Conservation (phyloP, 2,113 vertebrate species). For the Megalops atlanticus region DNA sequence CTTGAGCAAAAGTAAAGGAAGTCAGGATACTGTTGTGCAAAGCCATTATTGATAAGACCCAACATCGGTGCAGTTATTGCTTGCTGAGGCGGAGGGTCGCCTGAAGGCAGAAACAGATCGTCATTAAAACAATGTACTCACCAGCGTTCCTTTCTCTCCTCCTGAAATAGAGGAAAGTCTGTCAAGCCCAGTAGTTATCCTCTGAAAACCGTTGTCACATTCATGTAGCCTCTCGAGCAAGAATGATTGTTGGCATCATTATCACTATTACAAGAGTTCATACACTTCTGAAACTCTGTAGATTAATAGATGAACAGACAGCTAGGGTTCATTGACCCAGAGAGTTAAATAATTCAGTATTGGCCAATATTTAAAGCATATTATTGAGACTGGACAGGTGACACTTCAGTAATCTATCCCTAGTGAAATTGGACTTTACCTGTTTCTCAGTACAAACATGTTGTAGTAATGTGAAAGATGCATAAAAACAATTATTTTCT, state of each 20-base stretch:
- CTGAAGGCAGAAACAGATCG: slow-evolving; percentile 40
- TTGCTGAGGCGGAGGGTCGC: slow-evolving; percentile 43
- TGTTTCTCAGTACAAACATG: no score
- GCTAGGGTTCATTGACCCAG: background rate
- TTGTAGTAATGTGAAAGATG: no score
- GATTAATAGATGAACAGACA: background rate
- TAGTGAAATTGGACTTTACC: background rate
- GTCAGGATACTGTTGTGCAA: background rate
- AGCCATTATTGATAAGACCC: background rate
- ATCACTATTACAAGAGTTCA: background rate
- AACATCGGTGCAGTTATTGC: slow-evolving; percentile 29
- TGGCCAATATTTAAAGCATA: background rate
- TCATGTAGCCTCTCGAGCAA: slow-evolving; percentile 5
- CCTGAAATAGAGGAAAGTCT: slow-evolving; percentile 24
- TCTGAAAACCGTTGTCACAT: slow-evolving; percentile 24
- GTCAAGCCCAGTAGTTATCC: slow-evolving; percentile 39
- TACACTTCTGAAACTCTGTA: background rate
- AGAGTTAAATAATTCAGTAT: background rate
- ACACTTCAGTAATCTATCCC: background rate
- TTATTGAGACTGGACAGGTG: background rate
- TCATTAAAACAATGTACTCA: slow-evolving; percentile 48
- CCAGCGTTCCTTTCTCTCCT: slow-evolving; percentile 35
- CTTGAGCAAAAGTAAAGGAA: background rate
- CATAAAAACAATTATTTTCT: no score
- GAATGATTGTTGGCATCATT: background rate